phyloP scores from a whole-genome alignment of 2,113 vertebrate species.

The Theristicus caerulescens region DNA sequence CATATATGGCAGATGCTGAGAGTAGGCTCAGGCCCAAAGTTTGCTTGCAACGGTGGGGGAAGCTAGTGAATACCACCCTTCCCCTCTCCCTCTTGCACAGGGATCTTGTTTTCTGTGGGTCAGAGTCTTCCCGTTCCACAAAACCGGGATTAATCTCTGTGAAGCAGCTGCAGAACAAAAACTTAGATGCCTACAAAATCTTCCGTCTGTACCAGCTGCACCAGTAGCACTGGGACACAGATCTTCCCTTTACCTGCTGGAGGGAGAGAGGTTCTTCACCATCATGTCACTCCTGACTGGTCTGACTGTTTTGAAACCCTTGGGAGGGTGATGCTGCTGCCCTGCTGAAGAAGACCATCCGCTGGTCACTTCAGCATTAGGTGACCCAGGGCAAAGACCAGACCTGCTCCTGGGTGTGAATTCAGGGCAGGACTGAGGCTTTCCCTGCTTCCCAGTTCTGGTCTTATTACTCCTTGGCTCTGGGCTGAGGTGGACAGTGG shows the following conservation, averaged over 20 bases:
- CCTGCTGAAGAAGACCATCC: neutral
- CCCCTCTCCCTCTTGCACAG: neutral
- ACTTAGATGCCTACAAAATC: neutral
- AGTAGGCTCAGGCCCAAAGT: neutral
- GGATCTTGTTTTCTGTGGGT: neutral
- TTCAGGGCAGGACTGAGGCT: neutral
- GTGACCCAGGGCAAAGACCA: neutral
- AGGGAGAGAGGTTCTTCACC: neutral
- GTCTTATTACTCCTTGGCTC: neutral
- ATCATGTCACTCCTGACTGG: accelerated
- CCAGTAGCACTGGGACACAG: neutral
- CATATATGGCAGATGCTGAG: neutral
- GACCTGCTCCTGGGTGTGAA: neutral
- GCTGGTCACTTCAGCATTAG: neutral
- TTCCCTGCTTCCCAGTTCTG: neutral
- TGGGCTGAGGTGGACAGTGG: neutral
- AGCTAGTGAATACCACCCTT: neutral
- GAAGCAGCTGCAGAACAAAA: neutral
- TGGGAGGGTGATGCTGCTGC: neutral
- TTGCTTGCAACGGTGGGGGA: neutral
- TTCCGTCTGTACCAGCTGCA: neutral
- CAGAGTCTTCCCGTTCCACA: neutral
- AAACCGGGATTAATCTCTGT: neutral
- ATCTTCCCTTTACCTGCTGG: neutral
- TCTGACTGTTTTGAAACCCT: neutral